Percentiles rank a stretch among this genome's conserved stretches.
Evolutionary conservation across 1,140 invertebrate genomes (phyloP).

Genomic region (Luehdorfia chinensis): DNA sequence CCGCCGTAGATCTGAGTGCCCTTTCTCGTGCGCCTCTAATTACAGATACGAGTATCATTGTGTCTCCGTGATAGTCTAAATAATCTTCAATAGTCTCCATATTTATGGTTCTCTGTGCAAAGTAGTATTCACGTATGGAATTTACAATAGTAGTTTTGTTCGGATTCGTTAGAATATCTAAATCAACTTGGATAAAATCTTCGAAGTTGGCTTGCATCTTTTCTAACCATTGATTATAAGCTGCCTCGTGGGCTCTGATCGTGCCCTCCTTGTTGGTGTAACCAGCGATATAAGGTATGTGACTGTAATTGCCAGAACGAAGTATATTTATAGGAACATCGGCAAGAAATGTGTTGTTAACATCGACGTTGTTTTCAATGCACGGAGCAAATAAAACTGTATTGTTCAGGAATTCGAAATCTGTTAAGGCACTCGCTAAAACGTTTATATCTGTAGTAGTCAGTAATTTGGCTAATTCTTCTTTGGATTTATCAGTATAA

Average conservation of each 20-base stretch:
- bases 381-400: conserved; percentile 58
- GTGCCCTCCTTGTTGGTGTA: conserved; percentile 60
- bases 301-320: conserved; percentile 45
- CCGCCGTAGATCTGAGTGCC: conserved; percentile 32
- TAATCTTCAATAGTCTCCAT: conserved; percentile 58
- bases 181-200: conserved; percentile 50
- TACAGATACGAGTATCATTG: conserved; percentile 39
- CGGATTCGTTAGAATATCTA: conserved; percentile 29
- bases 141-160: conserved; percentile 33
- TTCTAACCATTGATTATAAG: conserved; percentile 35
- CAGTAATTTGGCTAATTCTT: conserved; percentile 39
- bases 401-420: conserved; percentile 48
- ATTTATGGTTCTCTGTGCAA: conserved; percentile 33
- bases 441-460: conserved; percentile 33
- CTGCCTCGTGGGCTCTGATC: conserved; percentile 41
- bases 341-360: conserved; percentile 41
- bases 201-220: conserved; percentile 53
- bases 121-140: conserved; percentile 50
- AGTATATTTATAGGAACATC: conserved; percentile 52
- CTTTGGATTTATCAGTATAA: conserved; percentile 33
- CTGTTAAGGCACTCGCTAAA: conserved; percentile 29
- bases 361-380: conserved; percentile 44
- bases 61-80: conserved; percentile 58
- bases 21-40: conserved; percentile 47
- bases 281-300: conserved; percentile 54